A percentile compares a stretch with the other conserved stretches of the same genome.
Conservation (phyloP, 2,888 invertebrate genomes). For the Sceliomorpha sp. region DNA sequence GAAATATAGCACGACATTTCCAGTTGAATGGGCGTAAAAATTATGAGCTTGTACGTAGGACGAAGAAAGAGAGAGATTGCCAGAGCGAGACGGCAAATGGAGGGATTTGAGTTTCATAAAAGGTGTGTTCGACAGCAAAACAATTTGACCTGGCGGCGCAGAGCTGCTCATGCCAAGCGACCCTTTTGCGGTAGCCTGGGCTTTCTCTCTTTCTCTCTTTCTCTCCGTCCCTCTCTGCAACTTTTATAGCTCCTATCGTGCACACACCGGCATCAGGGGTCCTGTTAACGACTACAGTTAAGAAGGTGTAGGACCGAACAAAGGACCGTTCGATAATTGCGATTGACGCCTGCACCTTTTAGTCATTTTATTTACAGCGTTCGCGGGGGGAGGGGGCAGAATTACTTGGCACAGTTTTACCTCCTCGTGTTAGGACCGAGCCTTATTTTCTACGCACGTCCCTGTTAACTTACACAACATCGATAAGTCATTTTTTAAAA, state of each 20-base stretch:
- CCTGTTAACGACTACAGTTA: constrained; percentile 46
- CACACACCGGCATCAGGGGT: constrained; percentile 27
- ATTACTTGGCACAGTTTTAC: too few relatives aligned
- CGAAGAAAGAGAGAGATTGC: constrained; percentile 20
- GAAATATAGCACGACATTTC: too few relatives aligned
- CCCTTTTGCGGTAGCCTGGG: constrained; percentile 43
- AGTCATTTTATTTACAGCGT: constrained; percentile 30
- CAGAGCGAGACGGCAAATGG: constrained; percentile 9
- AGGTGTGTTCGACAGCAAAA: constrained; percentile 54
- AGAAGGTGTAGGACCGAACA: constrained; percentile 49
- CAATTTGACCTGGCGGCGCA: constrained; percentile 49
- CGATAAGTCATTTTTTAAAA: too few relatives aligned
- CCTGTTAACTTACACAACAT: too few relatives aligned
- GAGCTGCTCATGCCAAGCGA: constrained; percentile 43
- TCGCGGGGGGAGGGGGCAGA: background rate
- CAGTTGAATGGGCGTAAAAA: too few relatives aligned
- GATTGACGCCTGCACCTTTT: constrained; percentile 50
- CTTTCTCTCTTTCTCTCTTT: constrained; percentile 16
- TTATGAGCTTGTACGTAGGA: background rate
- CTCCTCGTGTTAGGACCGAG: too few relatives aligned
- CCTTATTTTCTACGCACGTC: too few relatives aligned
- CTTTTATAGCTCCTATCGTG: constrained; percentile 34
- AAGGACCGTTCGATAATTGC: constrained; percentile 51
- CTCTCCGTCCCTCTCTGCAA: constrained; percentile 22
- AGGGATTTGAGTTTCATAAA: constrained; percentile 30